Conservation (phyloP, 2,888 invertebrate genomes). For the Drosophila helvetica region DNA sequence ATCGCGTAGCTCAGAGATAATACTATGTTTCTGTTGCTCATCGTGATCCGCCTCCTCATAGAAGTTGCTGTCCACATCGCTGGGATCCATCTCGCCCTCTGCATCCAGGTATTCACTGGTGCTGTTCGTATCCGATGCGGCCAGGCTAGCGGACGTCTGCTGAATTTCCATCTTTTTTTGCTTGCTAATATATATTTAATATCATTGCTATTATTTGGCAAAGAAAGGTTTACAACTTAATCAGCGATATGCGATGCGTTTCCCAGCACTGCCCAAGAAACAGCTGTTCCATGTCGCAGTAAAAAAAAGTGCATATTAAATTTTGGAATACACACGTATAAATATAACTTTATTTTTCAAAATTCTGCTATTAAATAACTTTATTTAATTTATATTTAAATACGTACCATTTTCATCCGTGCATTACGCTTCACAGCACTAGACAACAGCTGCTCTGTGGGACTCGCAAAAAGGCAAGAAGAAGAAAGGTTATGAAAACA, state of each 20-base stretch:
- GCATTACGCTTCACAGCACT: slow-evolving; percentile 20
- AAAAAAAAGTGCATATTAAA: too few relatives aligned
- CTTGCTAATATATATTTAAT: slow-evolving; percentile 6
- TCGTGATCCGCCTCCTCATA: slow-evolving; percentile 65
- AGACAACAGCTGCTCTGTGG: slow-evolving; percentile 4
- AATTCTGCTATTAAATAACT: too few relatives aligned
- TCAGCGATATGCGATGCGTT: slow-evolving; percentile 12
- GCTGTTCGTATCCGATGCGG: slow-evolving; percentile 62
- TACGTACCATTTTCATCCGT: too few relatives aligned
- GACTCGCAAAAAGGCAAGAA: slow-evolving; percentile 10
- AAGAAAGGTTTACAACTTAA: slow-evolving; percentile 28
- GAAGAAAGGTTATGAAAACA: slow-evolving; percentile 70
- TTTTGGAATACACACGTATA: too few relatives aligned
- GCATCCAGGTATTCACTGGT: slow-evolving; percentile 80
- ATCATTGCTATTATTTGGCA: slow-evolving; percentile 47
- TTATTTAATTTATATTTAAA: too few relatives aligned
- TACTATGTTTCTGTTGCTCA: slow-evolving; percentile 75
- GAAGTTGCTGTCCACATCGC: slow-evolving; percentile 57
- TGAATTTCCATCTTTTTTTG: slow-evolving; percentile 71
- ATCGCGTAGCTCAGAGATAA: slow-evolving; percentile 79
- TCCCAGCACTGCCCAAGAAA: slow-evolving; percentile 10
- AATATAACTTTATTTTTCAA: too few relatives aligned
- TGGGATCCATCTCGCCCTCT: slow-evolving; percentile 61
- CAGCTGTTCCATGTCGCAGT: slow-evolving; percentile 25
- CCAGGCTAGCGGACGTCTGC: slow-evolving; percentile 60